Conservation (phyloP, 2,797 vertebrate genomes). For the Acipenser oxyrinchus region DNA sequence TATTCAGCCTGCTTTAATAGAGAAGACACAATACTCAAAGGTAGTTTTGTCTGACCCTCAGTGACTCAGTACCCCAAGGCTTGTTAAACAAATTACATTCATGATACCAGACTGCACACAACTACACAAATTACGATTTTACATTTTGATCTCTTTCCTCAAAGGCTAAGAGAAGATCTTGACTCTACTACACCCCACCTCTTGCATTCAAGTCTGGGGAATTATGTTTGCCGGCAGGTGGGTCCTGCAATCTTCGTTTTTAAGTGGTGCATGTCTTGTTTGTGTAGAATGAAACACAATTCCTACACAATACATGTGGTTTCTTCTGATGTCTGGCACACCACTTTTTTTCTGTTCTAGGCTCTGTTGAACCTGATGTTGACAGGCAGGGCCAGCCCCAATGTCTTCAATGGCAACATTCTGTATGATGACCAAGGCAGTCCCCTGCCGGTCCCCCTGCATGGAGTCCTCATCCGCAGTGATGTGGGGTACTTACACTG, state of each 20-base stretch:
- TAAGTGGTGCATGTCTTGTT: background rate
- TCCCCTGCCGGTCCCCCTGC: constrained; percentile 36
- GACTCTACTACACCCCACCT: constrained; percentile 54
- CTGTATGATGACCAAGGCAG: constrained; percentile 30
- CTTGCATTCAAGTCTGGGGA: constrained; percentile 47
- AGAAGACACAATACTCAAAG: too few relatives aligned
- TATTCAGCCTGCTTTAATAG: too few relatives aligned
- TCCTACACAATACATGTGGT: background rate
- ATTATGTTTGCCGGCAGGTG: constrained; percentile 68
- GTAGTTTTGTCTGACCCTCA: too few relatives aligned
- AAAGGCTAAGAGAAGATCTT: constrained; percentile 66
- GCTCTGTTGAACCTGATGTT: constrained; percentile 72
- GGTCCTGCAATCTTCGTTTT: constrained; percentile 7
- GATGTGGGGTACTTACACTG: constrained; percentile 70
- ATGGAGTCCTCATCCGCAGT: constrained; percentile 54
- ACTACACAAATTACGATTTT: too few relatives aligned
- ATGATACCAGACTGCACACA: too few relatives aligned
- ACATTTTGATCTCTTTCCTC: background rate
- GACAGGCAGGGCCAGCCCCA: constrained; percentile 60
- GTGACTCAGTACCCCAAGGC: too few relatives aligned
- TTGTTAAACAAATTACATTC: too few relatives aligned
- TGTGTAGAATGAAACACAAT: background rate
- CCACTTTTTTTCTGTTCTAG: constrained; percentile 36
- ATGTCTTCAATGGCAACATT: constrained; percentile 57
- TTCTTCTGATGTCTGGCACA: background rate